Conservation (phyloP, 2,113 vertebrate genomes). For the Sardina pilchardus region DNA sequence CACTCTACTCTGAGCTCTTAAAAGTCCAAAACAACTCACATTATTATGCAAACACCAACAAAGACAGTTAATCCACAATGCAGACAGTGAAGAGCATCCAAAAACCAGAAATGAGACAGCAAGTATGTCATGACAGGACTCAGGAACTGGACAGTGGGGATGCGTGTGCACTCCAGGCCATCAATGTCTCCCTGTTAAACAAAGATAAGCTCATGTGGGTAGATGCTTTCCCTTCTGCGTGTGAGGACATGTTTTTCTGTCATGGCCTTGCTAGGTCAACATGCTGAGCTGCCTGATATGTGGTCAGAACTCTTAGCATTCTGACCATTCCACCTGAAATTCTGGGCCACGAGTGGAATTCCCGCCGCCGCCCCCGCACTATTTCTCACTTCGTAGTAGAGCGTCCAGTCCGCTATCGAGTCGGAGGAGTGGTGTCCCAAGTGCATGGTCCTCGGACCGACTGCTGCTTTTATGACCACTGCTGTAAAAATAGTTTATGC, state of each 20-base stretch:
- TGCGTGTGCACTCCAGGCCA: background rate
- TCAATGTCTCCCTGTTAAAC: background rate
- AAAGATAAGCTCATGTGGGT: background rate
- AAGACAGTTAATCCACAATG: background rate
- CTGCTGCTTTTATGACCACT: background rate
- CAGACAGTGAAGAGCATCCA: background rate
- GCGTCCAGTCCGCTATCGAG: background rate
- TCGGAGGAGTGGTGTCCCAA: background rate
- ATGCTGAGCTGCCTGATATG: background rate
- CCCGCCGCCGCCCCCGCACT: background rate
- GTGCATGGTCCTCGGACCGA: background rate
- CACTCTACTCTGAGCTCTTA: background rate
- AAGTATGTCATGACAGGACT: background rate
- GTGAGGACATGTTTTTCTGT: conserved; percentile 6
- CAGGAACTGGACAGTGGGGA: background rate
- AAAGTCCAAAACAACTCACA: background rate
- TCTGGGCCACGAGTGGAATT: conserved; percentile 12
- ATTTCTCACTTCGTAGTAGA: background rate
- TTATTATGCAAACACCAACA: background rate
- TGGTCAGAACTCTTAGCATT: conserved; percentile 15
- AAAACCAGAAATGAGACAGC: background rate
- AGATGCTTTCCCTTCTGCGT: background rate
- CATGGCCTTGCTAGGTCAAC: background rate
- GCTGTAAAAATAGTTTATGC: background rate
- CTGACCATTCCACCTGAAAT: conserved; percentile 17